A percentile compares a stretch with the other conserved stretches of the same genome.
Conservation (phyloP, 2,797 vertebrate species). For the Centroberyx gerrardi region DNA sequence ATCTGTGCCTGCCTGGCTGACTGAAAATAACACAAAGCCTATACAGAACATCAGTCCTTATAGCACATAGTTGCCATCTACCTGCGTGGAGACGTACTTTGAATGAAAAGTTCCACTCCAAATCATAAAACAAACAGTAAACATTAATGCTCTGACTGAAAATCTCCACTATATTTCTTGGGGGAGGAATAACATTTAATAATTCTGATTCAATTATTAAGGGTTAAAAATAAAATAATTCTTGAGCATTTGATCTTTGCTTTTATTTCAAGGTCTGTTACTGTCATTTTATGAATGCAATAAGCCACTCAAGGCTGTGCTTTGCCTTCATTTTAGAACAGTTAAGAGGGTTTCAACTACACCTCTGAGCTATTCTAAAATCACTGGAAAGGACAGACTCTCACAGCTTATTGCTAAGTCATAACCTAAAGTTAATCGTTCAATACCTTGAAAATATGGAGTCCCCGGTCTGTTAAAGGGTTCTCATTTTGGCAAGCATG, state of each 20-base stretch:
- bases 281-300: conserved; percentile 8
- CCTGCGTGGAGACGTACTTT: background rate
- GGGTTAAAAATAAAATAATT: background rate
- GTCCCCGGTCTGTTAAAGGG: too few species aligned
- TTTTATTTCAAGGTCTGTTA: conserved; percentile 5
- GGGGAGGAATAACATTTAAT: background rate
- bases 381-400: conserved; percentile 9
- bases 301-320: background rate
- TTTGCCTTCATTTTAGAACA: too few species aligned
- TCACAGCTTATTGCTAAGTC: background rate
- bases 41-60: conserved; percentile 3
- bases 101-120: too few species aligned
- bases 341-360: background rate
- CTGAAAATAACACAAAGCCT: conserved; percentile 17
- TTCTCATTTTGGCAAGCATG: conserved; percentile 10
- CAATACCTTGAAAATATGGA: background rate
- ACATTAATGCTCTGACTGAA: background rate
- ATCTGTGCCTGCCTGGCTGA: conserved; percentile 47
- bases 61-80: conserved; percentile 17
- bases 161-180: background rate
- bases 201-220: background rate
- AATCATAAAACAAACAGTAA: too few species aligned
- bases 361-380: background rate
- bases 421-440: background rate
- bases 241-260: background rate